phyloP scores from a whole-genome alignment of 1,140 invertebrate species.

The Meteorus sp. region DNA sequence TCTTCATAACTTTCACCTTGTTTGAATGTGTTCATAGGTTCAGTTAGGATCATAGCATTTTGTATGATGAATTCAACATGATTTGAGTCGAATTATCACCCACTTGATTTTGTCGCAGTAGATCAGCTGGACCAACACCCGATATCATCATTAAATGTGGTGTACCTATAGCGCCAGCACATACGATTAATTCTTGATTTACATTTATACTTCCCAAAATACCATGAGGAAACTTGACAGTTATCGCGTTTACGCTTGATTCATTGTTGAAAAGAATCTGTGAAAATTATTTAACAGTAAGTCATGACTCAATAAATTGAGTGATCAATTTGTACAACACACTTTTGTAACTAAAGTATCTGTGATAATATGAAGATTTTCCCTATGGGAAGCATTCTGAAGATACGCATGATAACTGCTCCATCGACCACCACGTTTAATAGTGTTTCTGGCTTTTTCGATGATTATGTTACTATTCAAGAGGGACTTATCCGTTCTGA shows the following conservation, averaged over 20 bases:
- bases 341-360: slow-evolving; percentile 68
- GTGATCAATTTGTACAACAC: slow-evolving; percentile 8
- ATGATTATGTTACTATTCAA: slow-evolving; percentile 45
- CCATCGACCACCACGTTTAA: slow-evolving; percentile 69
- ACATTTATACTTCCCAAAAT: slow-evolving; percentile 58
- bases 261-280: slow-evolving; percentile 41
- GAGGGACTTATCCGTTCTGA: slow-evolving; percentile 5
- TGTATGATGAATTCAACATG: background rate
- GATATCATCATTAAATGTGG: slow-evolving; percentile 75
- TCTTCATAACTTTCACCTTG: slow-evolving; percentile 58
- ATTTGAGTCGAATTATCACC: slow-evolving; percentile 16
- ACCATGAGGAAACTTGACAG: slow-evolving; percentile 58
- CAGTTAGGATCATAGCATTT: no score
- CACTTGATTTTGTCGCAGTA: slow-evolving; percentile 56
- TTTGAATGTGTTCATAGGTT: no score
- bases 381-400: slow-evolving; percentile 64
- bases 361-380: slow-evolving; percentile 71
- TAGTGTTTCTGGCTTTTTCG: slow-evolving; percentile 62
- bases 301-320: slow-evolving; percentile 30
- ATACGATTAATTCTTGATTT: slow-evolving; percentile 71
- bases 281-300: no score
- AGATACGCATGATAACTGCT: slow-evolving; percentile 71
- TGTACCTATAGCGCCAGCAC: slow-evolving; percentile 69
- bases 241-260: slow-evolving; percentile 51
- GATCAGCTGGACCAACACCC: slow-evolving; percentile 63